A percentile compares a stretch with the other conserved stretches of the same genome.
These are phyloP conservation scores for Mustela nigripes DNA, from an alignment of 2,113 vertebrate species.

Conservation along the genomic window DNA sequence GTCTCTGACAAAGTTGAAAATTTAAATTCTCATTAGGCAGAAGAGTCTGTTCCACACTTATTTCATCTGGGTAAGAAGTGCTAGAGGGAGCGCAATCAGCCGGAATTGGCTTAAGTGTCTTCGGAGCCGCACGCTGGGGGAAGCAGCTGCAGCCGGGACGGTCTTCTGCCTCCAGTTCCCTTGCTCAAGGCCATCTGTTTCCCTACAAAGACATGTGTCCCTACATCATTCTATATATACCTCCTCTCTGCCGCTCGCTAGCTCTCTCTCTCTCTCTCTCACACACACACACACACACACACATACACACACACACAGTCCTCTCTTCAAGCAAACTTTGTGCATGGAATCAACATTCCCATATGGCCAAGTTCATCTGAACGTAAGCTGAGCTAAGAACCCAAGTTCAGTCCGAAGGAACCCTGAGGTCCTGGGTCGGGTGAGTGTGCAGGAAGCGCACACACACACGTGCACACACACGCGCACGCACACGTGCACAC, in stretches of 20 bases:
- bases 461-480: accelerated
- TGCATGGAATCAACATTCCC: background rate
- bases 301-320: background rate
- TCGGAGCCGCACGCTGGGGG: background rate
- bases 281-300: background rate
- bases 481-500: accelerated
- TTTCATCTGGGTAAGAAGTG: slow-evolving; percentile 21
- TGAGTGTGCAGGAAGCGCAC: no score
- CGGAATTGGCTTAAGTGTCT: background rate
- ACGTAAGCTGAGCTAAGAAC: background rate
- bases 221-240: background rate
- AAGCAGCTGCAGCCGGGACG: background rate
- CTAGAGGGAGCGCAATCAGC: slow-evolving; percentile 44
- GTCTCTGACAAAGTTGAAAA: background rate
- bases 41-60: slow-evolving; percentile 18
- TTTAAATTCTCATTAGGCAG: slow-evolving; percentile 65
- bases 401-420: background rate
- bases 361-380: background rate
- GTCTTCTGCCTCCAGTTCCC: background rate
- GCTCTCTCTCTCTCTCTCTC: background rate
- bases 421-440: background rate
- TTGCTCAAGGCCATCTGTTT: slow-evolving; percentile 5
- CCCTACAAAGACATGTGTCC: background rate
- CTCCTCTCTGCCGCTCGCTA: background rate
- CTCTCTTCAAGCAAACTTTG: background rate